A percentile compares a stretch with the other conserved stretches of the same genome.
phyloP scores from a whole-genome alignment of 2,888 invertebrate genomes.

The Tetramorium bicarinatum region DNA sequence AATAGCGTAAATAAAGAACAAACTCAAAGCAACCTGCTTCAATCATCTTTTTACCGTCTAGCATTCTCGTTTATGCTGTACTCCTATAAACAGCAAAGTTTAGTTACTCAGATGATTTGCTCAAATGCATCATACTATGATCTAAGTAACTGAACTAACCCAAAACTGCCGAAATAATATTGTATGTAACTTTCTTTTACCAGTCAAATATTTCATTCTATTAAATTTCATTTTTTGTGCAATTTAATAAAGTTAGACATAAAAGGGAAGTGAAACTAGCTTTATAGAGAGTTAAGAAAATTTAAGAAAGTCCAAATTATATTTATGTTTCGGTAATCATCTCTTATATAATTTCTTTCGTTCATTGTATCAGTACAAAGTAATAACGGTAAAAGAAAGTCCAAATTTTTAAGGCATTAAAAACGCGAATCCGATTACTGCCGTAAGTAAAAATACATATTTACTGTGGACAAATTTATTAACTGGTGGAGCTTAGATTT shows the following conservation, averaged over 20 bases:
- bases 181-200: constrained; percentile 77
- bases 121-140: constrained; percentile 70
- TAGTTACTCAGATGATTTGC: constrained; percentile 78
- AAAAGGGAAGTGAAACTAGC: constrained; percentile 16
- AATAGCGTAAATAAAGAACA: background rate
- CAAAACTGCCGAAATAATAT: constrained; percentile 76
- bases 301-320: constrained; percentile 14
- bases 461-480: constrained; percentile 75
- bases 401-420: constrained; percentile 67
- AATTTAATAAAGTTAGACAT: constrained; percentile 49
- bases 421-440: constrained; percentile 77
- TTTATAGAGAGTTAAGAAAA: constrained; percentile 44
- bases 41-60: constrained; percentile 67
- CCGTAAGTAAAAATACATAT: constrained; percentile 73
- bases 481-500: constrained; percentile 75
- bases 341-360: constrained; percentile 44
- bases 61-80: constrained; percentile 76
- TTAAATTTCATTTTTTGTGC: constrained; percentile 56
- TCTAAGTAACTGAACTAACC: constrained; percentile 78
- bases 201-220: constrained; percentile 56
- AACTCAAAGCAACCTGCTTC: background rate
- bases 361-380: constrained; percentile 56
- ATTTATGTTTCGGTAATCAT: constrained; percentile 44
- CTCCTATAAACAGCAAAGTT: constrained; percentile 75
- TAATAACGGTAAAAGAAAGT: constrained; percentile 74